A percentile compares a stretch with the other conserved stretches of the same genome.
Evolutionary conservation across 2,797 vertebrate genomes (phyloP).

Genomic region (Enteromius radiatus): DNA sequence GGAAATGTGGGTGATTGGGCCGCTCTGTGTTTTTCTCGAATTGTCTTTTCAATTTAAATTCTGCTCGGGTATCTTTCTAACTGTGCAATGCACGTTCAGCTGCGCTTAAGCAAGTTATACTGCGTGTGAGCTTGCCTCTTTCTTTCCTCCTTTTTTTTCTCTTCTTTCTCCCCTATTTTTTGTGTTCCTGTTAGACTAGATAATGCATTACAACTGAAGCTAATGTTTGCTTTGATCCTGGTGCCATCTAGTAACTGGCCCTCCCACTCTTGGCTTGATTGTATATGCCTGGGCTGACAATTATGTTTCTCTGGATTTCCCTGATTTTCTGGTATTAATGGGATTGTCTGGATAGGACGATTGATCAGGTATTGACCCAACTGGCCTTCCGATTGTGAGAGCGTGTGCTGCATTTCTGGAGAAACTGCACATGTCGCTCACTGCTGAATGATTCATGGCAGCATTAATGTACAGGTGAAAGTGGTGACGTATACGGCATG

Average conservation of each 20-base stretch:
- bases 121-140: conserved; percentile 11
- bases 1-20: conserved; percentile 14
- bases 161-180: neutral
- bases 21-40: conserved; percentile 34
- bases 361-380: conserved; percentile 48
- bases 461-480: conserved; percentile 22
- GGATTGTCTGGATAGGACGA: conserved; percentile 48
- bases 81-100: conserved; percentile 42
- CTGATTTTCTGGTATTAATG: conserved; percentile 45
- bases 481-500: conserved; percentile 22
- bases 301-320: conserved; percentile 52
- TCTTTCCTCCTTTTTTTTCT: neutral
- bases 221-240: conserved; percentile 39
- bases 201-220: conserved; percentile 36
- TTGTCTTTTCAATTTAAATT: conserved; percentile 57
- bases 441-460: neutral
- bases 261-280: conserved; percentile 46
- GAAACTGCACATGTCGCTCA: neutral
- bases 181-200: conserved; percentile 7
- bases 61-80: conserved; percentile 48
- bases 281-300: conserved; percentile 32
- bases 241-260: conserved; percentile 27
- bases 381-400: conserved; percentile 34
- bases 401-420: conserved; percentile 15
- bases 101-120: conserved; percentile 39